Conservation (phyloP, 2,888 invertebrate genomes). For the Caradrina kadenii region DNA sequence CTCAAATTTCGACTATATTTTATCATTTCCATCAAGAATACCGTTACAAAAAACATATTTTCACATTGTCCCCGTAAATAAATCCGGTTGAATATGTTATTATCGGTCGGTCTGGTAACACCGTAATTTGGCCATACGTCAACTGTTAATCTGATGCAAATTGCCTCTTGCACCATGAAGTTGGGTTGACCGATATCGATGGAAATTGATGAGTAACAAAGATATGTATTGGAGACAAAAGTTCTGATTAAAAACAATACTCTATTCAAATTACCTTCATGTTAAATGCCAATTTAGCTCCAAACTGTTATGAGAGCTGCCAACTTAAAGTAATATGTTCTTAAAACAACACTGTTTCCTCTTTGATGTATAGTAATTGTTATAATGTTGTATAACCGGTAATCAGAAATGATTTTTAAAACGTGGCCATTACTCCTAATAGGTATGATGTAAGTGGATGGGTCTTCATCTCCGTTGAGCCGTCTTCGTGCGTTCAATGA, state of each 20-base stretch:
- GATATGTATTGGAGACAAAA: constrained; percentile 27
- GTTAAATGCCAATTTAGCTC: constrained; percentile 20
- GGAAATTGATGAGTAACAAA: constrained; percentile 42
- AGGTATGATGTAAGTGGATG: constrained; percentile 57
- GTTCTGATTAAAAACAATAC: constrained; percentile 25
- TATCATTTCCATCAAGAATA: constrained; percentile 69
- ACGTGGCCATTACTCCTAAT: constrained; percentile 57
- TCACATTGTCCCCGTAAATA: constrained; percentile 69
- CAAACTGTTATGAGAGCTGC: constrained; percentile 20
- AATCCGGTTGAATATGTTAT: constrained; percentile 69
- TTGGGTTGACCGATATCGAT: constrained; percentile 60
- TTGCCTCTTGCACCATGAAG: constrained; percentile 67
- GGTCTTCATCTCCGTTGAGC: constrained; percentile 29
- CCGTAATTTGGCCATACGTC: constrained; percentile 80
- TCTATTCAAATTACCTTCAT: constrained; percentile 18
- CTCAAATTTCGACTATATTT: constrained; percentile 61
- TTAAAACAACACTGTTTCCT: constrained; percentile 26
- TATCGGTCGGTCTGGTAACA: constrained; percentile 61
- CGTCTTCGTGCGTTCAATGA: constrained; percentile 42
- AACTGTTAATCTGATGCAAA: constrained; percentile 83
- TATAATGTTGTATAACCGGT: constrained; percentile 54
- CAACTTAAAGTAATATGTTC: constrained; percentile 10
- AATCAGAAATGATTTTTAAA: constrained; percentile 57
- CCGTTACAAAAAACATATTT: constrained; percentile 70
- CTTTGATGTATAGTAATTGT: constrained; percentile 45